These are phyloP conservation scores for Rhinoraja longicauda DNA, from an alignment of 2,797 vertebrate species.

Conservation along the genomic window DNA sequence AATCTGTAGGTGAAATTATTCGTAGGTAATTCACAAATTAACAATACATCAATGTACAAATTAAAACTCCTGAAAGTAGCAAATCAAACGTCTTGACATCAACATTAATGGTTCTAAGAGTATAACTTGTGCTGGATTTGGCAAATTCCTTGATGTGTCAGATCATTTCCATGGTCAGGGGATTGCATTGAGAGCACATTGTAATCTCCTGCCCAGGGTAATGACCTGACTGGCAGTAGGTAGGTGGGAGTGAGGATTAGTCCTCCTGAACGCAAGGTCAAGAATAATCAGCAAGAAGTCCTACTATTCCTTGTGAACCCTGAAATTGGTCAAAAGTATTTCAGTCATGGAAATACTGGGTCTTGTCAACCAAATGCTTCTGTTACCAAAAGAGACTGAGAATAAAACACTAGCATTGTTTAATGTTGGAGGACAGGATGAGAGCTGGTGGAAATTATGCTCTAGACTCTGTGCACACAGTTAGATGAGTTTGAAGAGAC, in stretches of 20 bases:
- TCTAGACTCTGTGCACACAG: neutral
- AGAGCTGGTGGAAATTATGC: neutral
- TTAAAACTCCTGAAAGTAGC: neutral
- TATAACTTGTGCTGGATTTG: neutral
- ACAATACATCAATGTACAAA: neutral
- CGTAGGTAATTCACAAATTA: neutral
- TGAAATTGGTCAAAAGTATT: no score
- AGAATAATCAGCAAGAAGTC: neutral
- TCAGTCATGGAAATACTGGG: neutral
- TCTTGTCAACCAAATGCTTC: neutral
- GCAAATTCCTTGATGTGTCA: neutral
- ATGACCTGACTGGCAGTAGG: neutral
- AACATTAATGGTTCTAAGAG: neutral
- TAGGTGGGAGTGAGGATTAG: neutral
- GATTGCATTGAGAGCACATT: neutral
- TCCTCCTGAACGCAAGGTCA: no score
- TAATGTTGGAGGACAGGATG: neutral
- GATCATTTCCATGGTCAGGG: neutral
- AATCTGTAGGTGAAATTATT: constrained; percentile 4
- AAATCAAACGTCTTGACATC: neutral
- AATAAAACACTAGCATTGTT: neutral
- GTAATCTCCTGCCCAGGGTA: no score
- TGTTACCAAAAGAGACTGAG: neutral
- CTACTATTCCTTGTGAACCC: neutral
- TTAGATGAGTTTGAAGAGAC: neutral